These are phyloP conservation scores for Apteryx mantelli DNA, from an alignment of 2,113 vertebrate species.

Conservation along the genomic window DNA sequence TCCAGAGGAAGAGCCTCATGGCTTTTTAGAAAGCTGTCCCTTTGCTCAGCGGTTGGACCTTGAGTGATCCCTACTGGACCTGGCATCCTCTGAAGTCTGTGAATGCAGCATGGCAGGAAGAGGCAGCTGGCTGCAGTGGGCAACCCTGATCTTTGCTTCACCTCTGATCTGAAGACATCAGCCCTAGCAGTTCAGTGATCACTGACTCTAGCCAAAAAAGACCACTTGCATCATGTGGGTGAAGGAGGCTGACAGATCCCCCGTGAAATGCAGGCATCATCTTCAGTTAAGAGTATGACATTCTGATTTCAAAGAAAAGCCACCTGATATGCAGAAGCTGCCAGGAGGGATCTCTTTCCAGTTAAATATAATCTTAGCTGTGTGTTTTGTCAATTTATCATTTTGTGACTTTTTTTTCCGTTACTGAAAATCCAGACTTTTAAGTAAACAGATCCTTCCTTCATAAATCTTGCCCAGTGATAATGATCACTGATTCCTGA, in stretches of 20 bases:
- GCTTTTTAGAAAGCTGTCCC: background rate
- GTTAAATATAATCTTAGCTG: background rate
- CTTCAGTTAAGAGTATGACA: background rate
- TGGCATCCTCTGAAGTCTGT: background rate
- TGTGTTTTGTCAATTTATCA: background rate
- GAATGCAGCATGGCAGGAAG: background rate
- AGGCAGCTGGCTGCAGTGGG: background rate
- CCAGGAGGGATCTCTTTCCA: background rate
- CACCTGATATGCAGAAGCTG: background rate
- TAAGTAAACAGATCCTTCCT: background rate
- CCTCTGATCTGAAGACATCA: background rate
- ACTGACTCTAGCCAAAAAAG: background rate
- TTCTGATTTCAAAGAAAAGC: background rate
- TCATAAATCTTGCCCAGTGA: background rate
- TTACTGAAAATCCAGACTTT: background rate
- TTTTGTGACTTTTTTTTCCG: background rate
- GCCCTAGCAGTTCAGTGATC: rapidly evolving
- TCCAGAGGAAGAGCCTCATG: background rate
- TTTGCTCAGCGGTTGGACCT: background rate
- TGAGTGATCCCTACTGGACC: background rate
- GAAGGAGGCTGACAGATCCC: background rate
- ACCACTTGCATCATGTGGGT: too few relatives aligned
- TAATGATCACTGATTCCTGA: background rate
- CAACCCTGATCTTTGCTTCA: background rate
- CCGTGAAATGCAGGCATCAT: background rate